These are phyloP conservation scores for Callocephalon fimbriatum DNA, from an alignment of 2,113 vertebrate genomes.

Conservation along the genomic window DNA sequence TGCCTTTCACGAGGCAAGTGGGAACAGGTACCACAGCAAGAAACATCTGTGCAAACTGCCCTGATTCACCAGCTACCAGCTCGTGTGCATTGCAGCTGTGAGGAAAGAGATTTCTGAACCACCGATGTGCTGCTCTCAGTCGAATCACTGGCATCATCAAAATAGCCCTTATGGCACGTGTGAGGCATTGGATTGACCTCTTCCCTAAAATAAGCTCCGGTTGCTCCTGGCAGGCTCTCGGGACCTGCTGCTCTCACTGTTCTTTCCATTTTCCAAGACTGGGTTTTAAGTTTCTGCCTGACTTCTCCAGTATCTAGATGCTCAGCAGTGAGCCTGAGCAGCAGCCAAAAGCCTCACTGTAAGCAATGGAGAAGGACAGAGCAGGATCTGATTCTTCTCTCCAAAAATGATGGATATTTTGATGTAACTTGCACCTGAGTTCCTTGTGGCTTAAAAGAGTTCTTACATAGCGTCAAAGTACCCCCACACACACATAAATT, in stretches of 20 bases:
- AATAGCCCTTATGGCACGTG: not conserved
- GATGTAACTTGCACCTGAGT: not conserved
- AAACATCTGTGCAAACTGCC: rapidly evolving
- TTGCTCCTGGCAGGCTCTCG: not conserved
- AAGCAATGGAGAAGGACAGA: not conserved
- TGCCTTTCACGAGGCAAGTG: rapidly evolving
- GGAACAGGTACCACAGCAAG: not conserved
- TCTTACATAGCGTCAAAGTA: not conserved
- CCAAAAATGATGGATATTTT: rapidly evolving
- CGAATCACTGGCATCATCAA: not conserved
- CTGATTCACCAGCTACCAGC: rapidly evolving
- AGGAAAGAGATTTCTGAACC: not conserved
- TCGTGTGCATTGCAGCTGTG: rapidly evolving
- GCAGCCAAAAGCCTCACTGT: not conserved
- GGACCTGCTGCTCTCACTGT: not conserved
- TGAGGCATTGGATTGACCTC: not conserved
- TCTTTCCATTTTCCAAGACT: not conserved
- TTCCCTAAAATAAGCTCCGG: not conserved
- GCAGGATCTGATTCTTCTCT: not conserved
- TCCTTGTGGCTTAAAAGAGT: not conserved
- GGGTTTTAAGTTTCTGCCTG: not conserved
- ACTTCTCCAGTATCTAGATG: not conserved
- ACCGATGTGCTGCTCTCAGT: not conserved
- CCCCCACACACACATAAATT: rapidly evolving
- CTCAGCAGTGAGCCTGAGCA: not conserved